Conservation (phyloP, 2,797 vertebrate genomes). For the Spinus olivaceus region DNA sequence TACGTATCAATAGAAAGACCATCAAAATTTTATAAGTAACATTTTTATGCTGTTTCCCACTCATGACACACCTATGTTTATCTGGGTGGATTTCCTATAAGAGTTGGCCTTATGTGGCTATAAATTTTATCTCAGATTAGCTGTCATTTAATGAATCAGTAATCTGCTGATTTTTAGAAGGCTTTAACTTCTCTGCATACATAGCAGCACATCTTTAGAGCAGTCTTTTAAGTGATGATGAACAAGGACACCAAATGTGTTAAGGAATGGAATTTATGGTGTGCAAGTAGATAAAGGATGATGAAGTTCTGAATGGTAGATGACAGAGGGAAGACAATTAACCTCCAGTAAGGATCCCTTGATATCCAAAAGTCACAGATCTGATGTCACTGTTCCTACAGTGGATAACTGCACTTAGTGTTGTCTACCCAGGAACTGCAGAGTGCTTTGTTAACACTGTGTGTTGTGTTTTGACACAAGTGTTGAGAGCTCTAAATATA, state of each 20-base stretch:
- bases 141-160: slow-evolving; percentile 43
- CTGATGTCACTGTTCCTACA: background rate
- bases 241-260: background rate
- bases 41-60: background rate
- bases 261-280: background rate
- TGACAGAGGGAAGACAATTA: background rate
- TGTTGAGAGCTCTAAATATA: background rate
- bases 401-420: background rate
- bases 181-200: slow-evolving; percentile 59
- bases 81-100: slow-evolving; percentile 20
- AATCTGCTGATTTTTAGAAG: slow-evolving; percentile 35
- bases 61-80: background rate
- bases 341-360: background rate
- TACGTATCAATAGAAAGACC: background rate
- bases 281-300: background rate
- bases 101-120: slow-evolving; percentile 34
- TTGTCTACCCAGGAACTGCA: background rate
- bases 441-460: background rate
- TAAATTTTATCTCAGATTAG: slow-evolving; percentile 35
- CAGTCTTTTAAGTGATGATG: background rate
- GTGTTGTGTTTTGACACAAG: background rate
- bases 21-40: background rate
- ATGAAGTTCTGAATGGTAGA: background rate
- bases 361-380: background rate
- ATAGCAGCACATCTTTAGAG: slow-evolving; percentile 41